Evolutionary conservation across 2,888 invertebrate species (phyloP).

Genomic region (Dynastes grantii): DNA sequence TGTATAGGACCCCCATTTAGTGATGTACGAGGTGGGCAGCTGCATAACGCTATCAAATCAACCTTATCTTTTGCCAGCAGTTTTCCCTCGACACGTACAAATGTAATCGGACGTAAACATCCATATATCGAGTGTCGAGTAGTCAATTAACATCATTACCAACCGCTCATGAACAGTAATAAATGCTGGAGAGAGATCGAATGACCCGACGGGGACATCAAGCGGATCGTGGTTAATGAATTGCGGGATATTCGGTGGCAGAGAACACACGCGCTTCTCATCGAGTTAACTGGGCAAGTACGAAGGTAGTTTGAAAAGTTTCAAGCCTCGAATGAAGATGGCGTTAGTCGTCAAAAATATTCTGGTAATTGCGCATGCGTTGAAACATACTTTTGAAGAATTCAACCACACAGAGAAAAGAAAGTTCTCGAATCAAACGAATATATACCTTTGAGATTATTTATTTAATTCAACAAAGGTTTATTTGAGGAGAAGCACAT

Average conservation of each 20-base stretch:
- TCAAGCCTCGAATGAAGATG: too few species aligned
- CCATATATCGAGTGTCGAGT: conserved; percentile 4
- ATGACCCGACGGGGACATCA: background rate
- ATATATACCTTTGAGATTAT: too few species aligned
- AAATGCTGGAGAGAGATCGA: background rate
- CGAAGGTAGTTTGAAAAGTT: too few species aligned
- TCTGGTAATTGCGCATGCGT: too few species aligned
- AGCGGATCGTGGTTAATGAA: too few species aligned
- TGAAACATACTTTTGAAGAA: too few species aligned
- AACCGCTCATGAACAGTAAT: background rate
- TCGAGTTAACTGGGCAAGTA: background rate
- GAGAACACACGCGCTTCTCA: background rate
- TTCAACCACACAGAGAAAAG: too few species aligned
- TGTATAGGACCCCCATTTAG: too few species aligned
- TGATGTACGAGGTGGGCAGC: background rate
- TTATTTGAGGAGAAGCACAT: too few species aligned
- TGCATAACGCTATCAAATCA: background rate
- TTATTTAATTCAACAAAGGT: too few species aligned
- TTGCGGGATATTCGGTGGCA: background rate
- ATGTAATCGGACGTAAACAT: background rate
- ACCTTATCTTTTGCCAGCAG: background rate
- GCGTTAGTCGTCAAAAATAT: too few species aligned
- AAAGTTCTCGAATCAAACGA: too few species aligned
- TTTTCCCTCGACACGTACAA: background rate
- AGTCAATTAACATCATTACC: conserved; percentile 14